Percentiles rank a stretch among this genome's conserved stretches.
phyloP scores from a whole-genome alignment of 2,113 vertebrate genomes.

The Meles meles region DNA sequence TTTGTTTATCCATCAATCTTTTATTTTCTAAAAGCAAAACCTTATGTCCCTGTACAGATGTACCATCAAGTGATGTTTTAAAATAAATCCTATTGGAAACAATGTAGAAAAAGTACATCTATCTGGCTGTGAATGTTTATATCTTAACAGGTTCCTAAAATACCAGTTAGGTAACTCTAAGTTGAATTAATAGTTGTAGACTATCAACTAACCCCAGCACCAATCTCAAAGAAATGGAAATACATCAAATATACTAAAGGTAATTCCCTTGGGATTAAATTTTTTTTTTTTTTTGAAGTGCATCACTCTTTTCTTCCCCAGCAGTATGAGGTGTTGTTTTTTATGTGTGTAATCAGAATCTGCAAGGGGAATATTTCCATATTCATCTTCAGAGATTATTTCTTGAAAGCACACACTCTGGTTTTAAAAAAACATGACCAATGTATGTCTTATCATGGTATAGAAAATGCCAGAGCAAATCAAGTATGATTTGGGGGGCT shows the following conservation, averaged over 20 bases:
- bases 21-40: background rate
- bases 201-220: background rate
- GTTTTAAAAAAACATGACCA: background rate
- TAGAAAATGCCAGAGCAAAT: background rate
- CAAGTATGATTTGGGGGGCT: background rate
- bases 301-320: background rate
- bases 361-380: background rate
- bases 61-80: background rate
- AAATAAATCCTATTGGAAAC: background rate
- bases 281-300: background rate
- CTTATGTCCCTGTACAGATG: background rate
- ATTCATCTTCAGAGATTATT: background rate
- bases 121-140: background rate
- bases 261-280: background rate
- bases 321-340: background rate
- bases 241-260: background rate
- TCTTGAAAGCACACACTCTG: background rate
- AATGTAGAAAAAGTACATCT: background rate
- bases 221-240: background rate
- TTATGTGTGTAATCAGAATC: background rate
- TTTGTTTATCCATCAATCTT: background rate
- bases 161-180: background rate
- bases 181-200: background rate
- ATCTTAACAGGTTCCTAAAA: background rate
- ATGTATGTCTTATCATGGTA: background rate